A percentile compares a stretch with the other conserved stretches of the same genome.
Conservation (phyloP, 2,113 vertebrate genomes). For the Muntiacus muntjak region DNA sequence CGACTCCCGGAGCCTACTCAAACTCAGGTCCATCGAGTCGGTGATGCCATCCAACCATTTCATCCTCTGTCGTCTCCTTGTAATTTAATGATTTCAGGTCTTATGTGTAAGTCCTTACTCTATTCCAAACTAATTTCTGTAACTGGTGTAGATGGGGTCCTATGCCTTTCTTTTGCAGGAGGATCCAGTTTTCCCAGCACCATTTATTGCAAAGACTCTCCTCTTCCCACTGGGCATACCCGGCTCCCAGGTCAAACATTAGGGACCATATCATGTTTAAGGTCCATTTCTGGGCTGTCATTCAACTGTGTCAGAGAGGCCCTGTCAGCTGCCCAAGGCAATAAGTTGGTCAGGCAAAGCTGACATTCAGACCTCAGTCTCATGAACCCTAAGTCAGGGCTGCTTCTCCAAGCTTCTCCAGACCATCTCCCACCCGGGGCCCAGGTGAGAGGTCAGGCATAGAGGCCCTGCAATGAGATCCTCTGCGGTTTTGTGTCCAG, state of each 20-base stretch:
- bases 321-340: neutral
- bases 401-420: neutral
- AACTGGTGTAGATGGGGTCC: neutral
- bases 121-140: neutral
- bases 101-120: neutral
- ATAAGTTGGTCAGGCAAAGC: neutral
- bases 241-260: neutral
- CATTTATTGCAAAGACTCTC: neutral
- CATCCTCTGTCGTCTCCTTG: neutral
- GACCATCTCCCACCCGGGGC: neutral
- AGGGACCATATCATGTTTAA: neutral
- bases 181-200: neutral
- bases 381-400: neutral
- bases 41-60: neutral
- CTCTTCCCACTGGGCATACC: neutral
- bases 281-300: neutral
- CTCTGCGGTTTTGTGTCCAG: neutral
- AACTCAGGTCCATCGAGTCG: neutral
- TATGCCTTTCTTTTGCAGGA: neutral
- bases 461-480: neutral
- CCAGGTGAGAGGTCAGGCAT: neutral
- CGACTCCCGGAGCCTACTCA: neutral
- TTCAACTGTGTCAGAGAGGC: neutral
- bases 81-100: neutral
- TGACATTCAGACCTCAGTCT: neutral